Evolutionary conservation across 2,888 invertebrate genomes (phyloP), one percentile per base, ranked within the genome.

Genomic region (Graphium colonna): DNA sequence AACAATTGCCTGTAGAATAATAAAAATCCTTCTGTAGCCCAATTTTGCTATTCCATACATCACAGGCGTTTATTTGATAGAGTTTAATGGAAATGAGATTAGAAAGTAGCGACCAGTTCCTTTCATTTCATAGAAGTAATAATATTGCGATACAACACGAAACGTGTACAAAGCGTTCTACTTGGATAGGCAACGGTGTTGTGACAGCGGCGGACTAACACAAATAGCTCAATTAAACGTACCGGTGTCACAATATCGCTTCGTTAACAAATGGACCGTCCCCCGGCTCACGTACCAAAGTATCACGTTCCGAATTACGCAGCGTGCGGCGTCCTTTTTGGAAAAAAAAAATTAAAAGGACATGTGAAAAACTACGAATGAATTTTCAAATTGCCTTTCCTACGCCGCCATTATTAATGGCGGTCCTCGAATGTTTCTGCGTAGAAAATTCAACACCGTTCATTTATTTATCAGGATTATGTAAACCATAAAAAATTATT

Each of bases 171-270:
- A 48, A 48, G 33, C 44, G 44, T 1, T 41, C 15, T 52, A 46
- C 16, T 45, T 52, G 73, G 72, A 73, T 71, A 72, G 71, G 65
- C 59, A 70, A 75, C 63, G 71, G 71, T 67, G 67, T 67, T 75
- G 76, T 76, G 75, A 76, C 47, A 52, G 46, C 74, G 70, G 68
- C 62, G 68, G 75, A 77, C 76, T 74, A 73, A 69, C 82, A 83
- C 82, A 82, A 85, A 86, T 82, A 77, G 84, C 82, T 82, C 84
- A 86, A 85, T 86, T 85, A 83, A 21, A 77, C 75, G 63, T 68
- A 49, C 39, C 75, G 71, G 42, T 42, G 36, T 26, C 42, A 50
- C 50, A 42, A 51, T 51, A 45, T 45, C 28, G 45, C 39, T 51
- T 51, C 44, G 31, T 51, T 45, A 51, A 51, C 40, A 51, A 51